Base-by-base conservation (phyloP, 2,113 vertebrate species). In the Thunnus thynnus region DNA sequence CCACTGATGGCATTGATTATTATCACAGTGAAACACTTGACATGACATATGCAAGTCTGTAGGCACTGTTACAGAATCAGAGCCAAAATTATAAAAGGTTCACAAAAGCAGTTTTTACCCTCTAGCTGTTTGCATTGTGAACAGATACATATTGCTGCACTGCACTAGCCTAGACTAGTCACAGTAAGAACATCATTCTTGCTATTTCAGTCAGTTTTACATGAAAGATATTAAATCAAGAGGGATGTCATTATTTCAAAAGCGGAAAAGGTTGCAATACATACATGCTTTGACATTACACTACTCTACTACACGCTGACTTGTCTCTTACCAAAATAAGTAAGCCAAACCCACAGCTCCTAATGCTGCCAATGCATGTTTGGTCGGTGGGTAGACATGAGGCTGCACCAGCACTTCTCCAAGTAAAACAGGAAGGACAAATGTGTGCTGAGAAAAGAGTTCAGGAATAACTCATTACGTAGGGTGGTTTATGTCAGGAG, bases 351-450 rank as follows among this genome's bases (percentile, higher is more conserved):
- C 92, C 71, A 92, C 89, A 5, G 70, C 62, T 55, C 87, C 87
- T 25, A 96, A 78, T 10, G 90, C 90, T 12, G 84, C 77, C 66
- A 96, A 69, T 0, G 94, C 94, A n/a, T 90, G 81, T 76, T 87
- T 92, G 1, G 78, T 91, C 76, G 85, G 85, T 46, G 94, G 94
- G 80, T 93, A 95, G 56, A 55, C 27, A 48, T 95, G 95, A 27
- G 82, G 93, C 79, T 95, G 91, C 55, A 94, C 20, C 73, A 94
- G 27, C 20, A 94, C 54, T 66, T 96, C 94, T 62, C 92, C 93
- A 5, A 95, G 76, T 65, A 94, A 69, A 36, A 95, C 18, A 18
- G 95, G 95, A 36, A 95, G 66, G 61, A 96, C 94, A 4, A 90
- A 54, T 0, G 93, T 93, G 82, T 96, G 94, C 95, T 96, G 80